Conservation (phyloP, 2,888 invertebrate genomes). For the Eristalis arbustorum region DNA sequence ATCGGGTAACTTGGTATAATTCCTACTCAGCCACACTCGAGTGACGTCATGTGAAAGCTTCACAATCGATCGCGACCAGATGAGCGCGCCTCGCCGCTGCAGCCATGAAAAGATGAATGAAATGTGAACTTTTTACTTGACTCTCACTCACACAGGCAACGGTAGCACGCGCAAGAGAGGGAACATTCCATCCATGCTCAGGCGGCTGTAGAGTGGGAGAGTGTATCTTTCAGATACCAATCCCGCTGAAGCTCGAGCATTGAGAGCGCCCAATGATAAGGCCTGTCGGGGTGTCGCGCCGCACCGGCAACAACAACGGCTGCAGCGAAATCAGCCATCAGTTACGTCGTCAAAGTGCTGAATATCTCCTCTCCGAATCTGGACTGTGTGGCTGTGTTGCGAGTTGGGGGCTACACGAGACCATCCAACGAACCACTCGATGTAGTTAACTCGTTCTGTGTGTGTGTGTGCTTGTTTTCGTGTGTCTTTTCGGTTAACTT, state of each 20-base stretch:
- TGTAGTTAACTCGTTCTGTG: background rate
- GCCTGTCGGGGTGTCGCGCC: too few species aligned
- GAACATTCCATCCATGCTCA: background rate
- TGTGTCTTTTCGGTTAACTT: conserved; percentile 30
- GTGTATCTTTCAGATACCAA: background rate
- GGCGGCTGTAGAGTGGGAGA: background rate
- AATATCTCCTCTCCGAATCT: conserved; percentile 29
- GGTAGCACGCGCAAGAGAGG: background rate
- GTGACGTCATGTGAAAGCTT: conserved; percentile 31
- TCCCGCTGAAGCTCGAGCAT: conserved; percentile 13
- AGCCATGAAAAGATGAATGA: conserved; percentile 14
- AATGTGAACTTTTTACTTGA: conserved; percentile 1
- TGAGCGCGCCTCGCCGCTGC: background rate
- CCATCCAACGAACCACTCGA: background rate
- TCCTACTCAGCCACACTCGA: background rate
- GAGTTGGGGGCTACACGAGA: background rate
- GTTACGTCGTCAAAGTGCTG: conserved; percentile 58
- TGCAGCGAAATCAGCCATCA: conserved; percentile 53
- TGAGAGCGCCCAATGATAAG: conserved; percentile 36
- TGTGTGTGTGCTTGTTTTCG: conserved; percentile 7
- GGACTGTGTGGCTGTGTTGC: background rate
- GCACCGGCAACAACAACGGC: conserved; percentile 20
- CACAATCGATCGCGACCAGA: background rate
- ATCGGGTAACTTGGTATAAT: background rate
- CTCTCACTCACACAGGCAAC: background rate